These are phyloP conservation scores for Babylonia areolata DNA, from an alignment of 1,140 invertebrate genomes.

Conservation along the genomic window DNA sequence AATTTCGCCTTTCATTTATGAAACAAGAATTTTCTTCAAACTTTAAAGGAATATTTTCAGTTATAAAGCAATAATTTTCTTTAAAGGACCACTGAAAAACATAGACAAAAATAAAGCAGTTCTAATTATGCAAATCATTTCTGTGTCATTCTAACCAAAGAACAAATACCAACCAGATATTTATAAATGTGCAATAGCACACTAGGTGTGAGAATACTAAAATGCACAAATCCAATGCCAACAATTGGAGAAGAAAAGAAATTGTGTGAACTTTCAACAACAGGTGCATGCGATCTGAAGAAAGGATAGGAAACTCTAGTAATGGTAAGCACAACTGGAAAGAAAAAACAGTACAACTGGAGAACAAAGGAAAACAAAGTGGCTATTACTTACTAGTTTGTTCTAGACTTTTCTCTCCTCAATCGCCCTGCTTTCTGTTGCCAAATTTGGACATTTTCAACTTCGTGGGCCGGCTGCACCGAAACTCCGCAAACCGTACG, in stretches of 20 bases:
- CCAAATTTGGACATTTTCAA: constrained; percentile 24
- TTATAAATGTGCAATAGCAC: neutral
- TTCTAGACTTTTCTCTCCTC: constrained; percentile 38
- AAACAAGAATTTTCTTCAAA: too few species aligned
- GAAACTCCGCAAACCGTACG: constrained; percentile 5
- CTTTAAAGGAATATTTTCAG: too few species aligned
- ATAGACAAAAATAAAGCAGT: too few species aligned
- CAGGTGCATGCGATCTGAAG: neutral
- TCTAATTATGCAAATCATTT: too few species aligned
- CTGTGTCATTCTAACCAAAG: neutral
- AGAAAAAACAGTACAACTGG: constrained; percentile 7
- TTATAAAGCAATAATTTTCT: too few species aligned
- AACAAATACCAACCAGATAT: too few species aligned
- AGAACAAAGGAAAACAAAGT: constrained; percentile 36
- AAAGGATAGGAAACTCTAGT: neutral
- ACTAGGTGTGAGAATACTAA: neutral
- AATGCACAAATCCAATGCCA: constrained; percentile 16
- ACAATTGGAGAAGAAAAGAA: neutral
- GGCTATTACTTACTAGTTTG: constrained; percentile 43
- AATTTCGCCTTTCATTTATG: too few species aligned
- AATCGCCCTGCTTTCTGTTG: constrained; percentile 33
- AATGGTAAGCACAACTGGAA: neutral
- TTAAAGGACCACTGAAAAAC: too few species aligned
- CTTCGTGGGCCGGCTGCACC: constrained; percentile 19
- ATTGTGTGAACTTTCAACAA: neutral